Percentiles rank a stretch among this genome's conserved stretches.
phyloP scores from a whole-genome alignment of 2,797 vertebrate species.

The Vespertilio murinus region DNA sequence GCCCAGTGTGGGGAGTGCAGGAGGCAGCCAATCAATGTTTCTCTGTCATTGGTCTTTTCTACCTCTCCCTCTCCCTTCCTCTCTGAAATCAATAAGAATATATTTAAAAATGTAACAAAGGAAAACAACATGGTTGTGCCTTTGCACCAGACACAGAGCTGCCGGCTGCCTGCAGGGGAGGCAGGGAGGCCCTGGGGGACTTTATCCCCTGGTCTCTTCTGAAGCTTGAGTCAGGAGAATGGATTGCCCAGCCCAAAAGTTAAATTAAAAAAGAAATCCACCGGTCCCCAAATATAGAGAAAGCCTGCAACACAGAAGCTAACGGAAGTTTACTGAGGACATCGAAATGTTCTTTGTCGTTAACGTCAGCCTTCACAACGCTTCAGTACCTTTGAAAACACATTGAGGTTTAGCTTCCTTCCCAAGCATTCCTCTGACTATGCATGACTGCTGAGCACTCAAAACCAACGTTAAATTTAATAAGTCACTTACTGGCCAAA shows the following conservation, averaged over 20 bases:
- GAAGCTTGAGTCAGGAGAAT: not conserved
- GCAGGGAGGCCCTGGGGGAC: not conserved
- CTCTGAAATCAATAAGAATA: no score
- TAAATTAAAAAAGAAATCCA: not conserved
- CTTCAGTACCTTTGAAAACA: not conserved
- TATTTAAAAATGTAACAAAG: no score
- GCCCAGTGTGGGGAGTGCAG: no score
- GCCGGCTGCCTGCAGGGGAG: not conserved
- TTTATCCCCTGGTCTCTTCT: not conserved
- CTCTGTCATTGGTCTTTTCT: no score
- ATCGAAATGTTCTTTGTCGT: not conserved
- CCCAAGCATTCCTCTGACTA: no score
- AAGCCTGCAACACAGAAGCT: not conserved
- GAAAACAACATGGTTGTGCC: not conserved
- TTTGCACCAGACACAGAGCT: rapidly evolving
- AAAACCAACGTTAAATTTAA: no score
- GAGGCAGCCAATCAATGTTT: no score
- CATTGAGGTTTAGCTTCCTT: not conserved
- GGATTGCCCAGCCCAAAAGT: not conserved
- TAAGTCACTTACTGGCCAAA: not conserved
- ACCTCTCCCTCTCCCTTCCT: no score
- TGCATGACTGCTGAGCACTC: not conserved
- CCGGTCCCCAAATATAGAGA: not conserved
- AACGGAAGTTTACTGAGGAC: not conserved
- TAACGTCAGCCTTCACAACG: not conserved